Evolutionary conservation across 2,888 invertebrate genomes (phyloP).

Genomic region (Monochamus alternatus): DNA sequence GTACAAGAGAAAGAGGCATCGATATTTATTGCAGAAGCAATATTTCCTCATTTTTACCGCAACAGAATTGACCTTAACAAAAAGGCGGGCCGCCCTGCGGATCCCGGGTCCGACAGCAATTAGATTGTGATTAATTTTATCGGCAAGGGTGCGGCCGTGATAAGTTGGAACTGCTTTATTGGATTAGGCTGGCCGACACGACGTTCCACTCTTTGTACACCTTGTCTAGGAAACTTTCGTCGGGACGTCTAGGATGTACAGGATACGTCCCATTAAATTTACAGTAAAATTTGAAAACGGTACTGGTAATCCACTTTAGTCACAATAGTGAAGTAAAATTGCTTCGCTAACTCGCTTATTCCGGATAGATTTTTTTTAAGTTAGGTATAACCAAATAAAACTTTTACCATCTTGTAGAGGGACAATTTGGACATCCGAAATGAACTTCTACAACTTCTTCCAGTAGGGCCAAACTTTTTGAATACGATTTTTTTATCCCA

Average conservation of each 20-base stretch:
- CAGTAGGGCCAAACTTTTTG: too few species aligned
- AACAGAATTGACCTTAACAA: conserved; percentile 7
- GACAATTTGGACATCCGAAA: too few species aligned
- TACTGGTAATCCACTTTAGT: too few species aligned
- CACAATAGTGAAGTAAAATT: too few species aligned
- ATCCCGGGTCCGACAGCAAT: conserved; percentile 9
- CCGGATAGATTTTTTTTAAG: too few species aligned
- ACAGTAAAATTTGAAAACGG: too few species aligned
- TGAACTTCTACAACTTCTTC: too few species aligned
- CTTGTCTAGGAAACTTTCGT: conserved; percentile 19
- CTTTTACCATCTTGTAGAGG: too few species aligned
- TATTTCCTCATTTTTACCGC: background rate
- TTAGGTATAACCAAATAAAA: too few species aligned
- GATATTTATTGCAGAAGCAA: background rate
- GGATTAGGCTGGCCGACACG: conserved; percentile 23
- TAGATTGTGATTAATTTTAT: conserved; percentile 19
- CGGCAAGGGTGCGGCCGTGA: conserved; percentile 5
- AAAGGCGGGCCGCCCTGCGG: conserved; percentile 8
- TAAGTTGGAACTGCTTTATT: conserved; percentile 23
- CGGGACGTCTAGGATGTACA: conserved; percentile 15
- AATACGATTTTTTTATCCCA: too few species aligned
- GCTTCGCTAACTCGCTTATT: too few species aligned
- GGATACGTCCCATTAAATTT: too few species aligned
- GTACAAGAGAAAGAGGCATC: background rate
- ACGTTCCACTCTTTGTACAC: conserved; percentile 18